Evolutionary conservation across 2,113 vertebrate genomes (phyloP).

Genomic region (human (Homo sapiens)): GRCh38 chr2:161841501-161842000

Average conservation of each 20-base stretch:
- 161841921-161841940: neutral
- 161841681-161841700: neutral
- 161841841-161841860: neutral
- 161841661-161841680: neutral
- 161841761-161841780: neutral
- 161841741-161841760: neutral
- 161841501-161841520: neutral
- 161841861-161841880: neutral
- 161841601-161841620: neutral
- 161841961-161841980: neutral
- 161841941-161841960: neutral
- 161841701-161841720: neutral
- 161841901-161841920: neutral
- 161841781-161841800: neutral
- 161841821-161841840: neutral
- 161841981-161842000: neutral
- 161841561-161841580: neutral
- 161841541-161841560: neutral
- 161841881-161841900: neutral
- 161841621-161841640: neutral
- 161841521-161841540: neutral
- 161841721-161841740: neutral
- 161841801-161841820: neutral
- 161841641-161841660: neutral
- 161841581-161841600: neutral